Percentiles rank a stretch among this genome's conserved stretches.
Evolutionary conservation across 2,888 invertebrate species (phyloP).

Genomic region (Xylophagus ater): DNA sequence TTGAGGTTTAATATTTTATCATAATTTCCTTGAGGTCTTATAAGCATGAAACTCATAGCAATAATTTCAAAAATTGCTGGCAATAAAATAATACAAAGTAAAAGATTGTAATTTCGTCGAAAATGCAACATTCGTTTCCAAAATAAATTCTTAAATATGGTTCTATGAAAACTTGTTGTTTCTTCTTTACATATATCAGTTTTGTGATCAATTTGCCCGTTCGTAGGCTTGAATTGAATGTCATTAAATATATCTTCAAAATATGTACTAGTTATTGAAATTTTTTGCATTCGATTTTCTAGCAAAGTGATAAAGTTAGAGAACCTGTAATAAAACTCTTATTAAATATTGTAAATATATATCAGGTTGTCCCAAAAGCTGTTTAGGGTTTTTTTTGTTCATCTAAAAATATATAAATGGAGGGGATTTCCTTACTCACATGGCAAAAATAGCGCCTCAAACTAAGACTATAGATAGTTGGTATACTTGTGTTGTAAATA

Average conservation of each 20-base stretch:
- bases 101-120: slow-evolving; percentile 44
- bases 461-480: too few relatives aligned
- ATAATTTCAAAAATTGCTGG: slow-evolving; percentile 52
- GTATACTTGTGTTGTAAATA: too few relatives aligned
- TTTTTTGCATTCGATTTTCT: slow-evolving; percentile 41
- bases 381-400: too few relatives aligned
- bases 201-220: slow-evolving; percentile 13
- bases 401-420: too few relatives aligned
- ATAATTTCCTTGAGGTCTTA: slow-evolving; percentile 52
- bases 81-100: slow-evolving; percentile 47
- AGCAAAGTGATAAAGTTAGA: too few relatives aligned
- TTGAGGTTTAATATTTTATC: slow-evolving; percentile 44
- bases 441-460: too few relatives aligned
- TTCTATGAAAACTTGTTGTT: slow-evolving; percentile 9
- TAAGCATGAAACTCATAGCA: slow-evolving; percentile 58
- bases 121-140: slow-evolving; percentile 49
- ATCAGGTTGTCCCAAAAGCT: too few relatives aligned
- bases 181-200: slow-evolving; percentile 21
- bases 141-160: slow-evolving; percentile 41
- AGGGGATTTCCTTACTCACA: too few relatives aligned
- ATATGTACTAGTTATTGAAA: slow-evolving; percentile 49
- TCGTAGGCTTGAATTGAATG: slow-evolving; percentile 15
- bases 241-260: slow-evolving; percentile 51
- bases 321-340: too few relatives aligned
- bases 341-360: too few relatives aligned